Evolutionary conservation across 2,113 vertebrate species (phyloP).

Genomic region (Cryptomyrus ogoouensis): DNA sequence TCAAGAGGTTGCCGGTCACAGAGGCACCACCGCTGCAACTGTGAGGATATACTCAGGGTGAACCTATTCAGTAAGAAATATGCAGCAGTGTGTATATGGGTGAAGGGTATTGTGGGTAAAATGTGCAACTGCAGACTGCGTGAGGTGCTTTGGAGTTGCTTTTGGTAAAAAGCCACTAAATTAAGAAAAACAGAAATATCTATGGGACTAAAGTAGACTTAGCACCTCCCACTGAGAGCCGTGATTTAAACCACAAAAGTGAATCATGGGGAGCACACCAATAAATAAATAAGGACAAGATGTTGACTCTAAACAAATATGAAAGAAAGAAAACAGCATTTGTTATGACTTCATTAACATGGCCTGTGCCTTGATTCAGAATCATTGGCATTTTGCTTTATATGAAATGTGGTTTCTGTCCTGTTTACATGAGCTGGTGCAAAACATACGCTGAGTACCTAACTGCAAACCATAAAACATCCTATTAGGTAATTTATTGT

Average conservation of each 20-base stretch:
- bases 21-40: neutral
- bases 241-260: neutral
- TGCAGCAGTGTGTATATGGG: neutral
- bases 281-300: neutral
- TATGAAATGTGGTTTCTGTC: neutral
- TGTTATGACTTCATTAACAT: neutral
- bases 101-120: neutral
- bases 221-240: neutral
- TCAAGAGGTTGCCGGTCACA: neutral
- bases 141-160: neutral
- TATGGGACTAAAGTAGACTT: neutral
- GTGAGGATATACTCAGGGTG: neutral
- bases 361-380: neutral
- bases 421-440: neutral
- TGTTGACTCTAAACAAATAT: neutral
- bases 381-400: neutral
- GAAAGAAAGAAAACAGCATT: neutral
- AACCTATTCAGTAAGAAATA: neutral
- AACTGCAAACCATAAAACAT: neutral
- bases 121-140: neutral
- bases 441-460: neutral
- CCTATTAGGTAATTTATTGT: neutral
- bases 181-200: neutral
- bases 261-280: too few relatives aligned
- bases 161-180: neutral